phyloP scores from a whole-genome alignment of 2,797 vertebrate species.

The Propithecus deckenii region DNA sequence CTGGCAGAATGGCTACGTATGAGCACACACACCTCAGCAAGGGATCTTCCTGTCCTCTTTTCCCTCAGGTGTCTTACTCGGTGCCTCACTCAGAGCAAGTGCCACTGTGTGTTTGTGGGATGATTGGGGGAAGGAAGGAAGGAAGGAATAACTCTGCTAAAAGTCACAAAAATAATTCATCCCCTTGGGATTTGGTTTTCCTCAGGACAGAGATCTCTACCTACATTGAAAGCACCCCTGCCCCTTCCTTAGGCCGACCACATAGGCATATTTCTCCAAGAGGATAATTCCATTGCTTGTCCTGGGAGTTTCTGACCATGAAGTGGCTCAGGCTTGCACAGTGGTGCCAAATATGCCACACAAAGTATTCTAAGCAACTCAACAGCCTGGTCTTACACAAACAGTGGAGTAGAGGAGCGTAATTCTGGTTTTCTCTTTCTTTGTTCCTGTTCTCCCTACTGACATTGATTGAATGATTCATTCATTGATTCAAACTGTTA shows the following conservation, averaged over 20 bases:
- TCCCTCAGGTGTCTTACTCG: background rate
- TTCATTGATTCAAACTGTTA: background rate
- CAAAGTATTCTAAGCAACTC: conserved; percentile 28
- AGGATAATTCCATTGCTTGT: conserved; percentile 10
- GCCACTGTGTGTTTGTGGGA: background rate
- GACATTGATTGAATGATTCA: conserved; percentile 19
- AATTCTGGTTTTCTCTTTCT: conserved; percentile 5
- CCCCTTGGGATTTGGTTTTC: background rate
- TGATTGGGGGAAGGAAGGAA: background rate
- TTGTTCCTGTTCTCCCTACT: background rate
- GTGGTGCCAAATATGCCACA: background rate
- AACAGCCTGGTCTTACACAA: conserved; percentile 18
- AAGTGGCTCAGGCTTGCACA: conserved; percentile 19
- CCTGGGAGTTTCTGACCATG: conserved; percentile 45
- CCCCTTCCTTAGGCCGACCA: background rate
- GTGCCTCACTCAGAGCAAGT: background rate
- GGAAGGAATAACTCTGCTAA: background rate
- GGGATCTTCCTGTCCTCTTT: background rate
- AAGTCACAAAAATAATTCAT: background rate
- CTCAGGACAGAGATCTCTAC: background rate
- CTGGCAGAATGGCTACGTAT: background rate
- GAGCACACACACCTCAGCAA: background rate
- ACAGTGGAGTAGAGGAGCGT: background rate
- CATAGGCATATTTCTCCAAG: background rate
- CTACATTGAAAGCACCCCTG: background rate